A percentile compares a stretch with the other conserved stretches of the same genome.
These are phyloP conservation scores for Drosophila miranda DNA, from an alignment of 1,140 invertebrate genomes.

Conservation along the genomic window DNA sequence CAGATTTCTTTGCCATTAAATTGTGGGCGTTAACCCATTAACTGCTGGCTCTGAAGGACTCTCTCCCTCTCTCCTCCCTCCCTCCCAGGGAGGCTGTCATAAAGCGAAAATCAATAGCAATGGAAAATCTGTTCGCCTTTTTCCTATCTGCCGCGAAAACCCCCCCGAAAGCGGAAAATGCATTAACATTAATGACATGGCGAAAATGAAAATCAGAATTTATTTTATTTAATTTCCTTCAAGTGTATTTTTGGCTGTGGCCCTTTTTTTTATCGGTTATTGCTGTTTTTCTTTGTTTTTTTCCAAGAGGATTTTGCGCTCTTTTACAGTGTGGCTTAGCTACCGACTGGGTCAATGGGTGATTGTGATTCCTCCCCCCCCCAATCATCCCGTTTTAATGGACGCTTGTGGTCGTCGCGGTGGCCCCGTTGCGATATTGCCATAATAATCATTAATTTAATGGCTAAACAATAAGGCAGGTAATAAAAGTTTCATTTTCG, in stretches of 20 bases:
- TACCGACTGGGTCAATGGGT: too few relatives aligned
- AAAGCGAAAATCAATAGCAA: slow-evolving; percentile 65
- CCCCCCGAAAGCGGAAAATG: slow-evolving; percentile 26
- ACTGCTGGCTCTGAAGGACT: too few relatives aligned
- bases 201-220: slow-evolving; percentile 57
- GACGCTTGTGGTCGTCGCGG: slow-evolving; percentile 62
- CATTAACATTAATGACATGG: slow-evolving; percentile 76
- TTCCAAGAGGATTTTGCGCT: slow-evolving; percentile 49
- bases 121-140: slow-evolving; percentile 13
- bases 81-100: slow-evolving; percentile 39
- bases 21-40: too few relatives aligned
- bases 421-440: slow-evolving; percentile 62
- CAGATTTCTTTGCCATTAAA: too few relatives aligned
- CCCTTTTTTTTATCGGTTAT: slow-evolving; percentile 36
- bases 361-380: too few relatives aligned
- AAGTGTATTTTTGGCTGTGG: slow-evolving; percentile 45
- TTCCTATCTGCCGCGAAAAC: slow-evolving; percentile 29
- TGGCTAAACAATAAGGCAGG: slow-evolving; percentile 80
- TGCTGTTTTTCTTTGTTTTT: slow-evolving; percentile 42
- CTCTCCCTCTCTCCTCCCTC: too few relatives aligned
- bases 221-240: slow-evolving; percentile 75
- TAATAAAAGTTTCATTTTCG: slow-evolving; percentile 80
- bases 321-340: too few relatives aligned
- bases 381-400: slow-evolving; percentile 48
- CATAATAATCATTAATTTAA: slow-evolving; percentile 81